phyloP scores from a whole-genome alignment of 1,140 invertebrate species.

The Penaeus vannamei region DNA sequence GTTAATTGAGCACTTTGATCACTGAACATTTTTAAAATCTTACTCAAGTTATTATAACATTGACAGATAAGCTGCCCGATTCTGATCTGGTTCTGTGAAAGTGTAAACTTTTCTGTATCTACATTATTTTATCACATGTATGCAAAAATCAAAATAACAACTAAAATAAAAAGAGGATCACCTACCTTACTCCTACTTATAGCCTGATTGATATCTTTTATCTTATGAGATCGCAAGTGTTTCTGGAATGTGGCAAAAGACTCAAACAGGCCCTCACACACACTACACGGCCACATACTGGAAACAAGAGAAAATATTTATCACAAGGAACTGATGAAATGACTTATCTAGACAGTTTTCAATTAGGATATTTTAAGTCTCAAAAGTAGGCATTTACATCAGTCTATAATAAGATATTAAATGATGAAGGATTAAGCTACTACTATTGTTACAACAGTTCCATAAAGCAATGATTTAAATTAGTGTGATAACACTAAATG shows the following conservation, averaged over 20 bases:
- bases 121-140: not conserved
- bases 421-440: too few species aligned
- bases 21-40: too few species aligned
- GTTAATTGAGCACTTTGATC: too few species aligned
- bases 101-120: not conserved
- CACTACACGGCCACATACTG: constrained; percentile 55
- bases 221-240: constrained; percentile 41
- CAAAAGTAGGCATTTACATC: not conserved
- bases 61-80: not conserved
- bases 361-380: too few species aligned
- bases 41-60: too few species aligned
- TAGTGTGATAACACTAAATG: too few species aligned
- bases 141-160: not conserved
- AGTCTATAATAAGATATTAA: too few species aligned
- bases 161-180: not conserved
- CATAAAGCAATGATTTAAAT: not conserved
- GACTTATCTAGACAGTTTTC: not conserved
- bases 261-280: constrained; percentile 36
- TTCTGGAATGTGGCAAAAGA: constrained; percentile 37
- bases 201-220: constrained; percentile 42
- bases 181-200: constrained; percentile 48
- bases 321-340: not conserved
- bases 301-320: not conserved
- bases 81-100: too few species aligned
- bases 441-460: not conserved